phyloP scores from a whole-genome alignment of 2,888 invertebrate genomes.

The Agriopis marginaria region DNA sequence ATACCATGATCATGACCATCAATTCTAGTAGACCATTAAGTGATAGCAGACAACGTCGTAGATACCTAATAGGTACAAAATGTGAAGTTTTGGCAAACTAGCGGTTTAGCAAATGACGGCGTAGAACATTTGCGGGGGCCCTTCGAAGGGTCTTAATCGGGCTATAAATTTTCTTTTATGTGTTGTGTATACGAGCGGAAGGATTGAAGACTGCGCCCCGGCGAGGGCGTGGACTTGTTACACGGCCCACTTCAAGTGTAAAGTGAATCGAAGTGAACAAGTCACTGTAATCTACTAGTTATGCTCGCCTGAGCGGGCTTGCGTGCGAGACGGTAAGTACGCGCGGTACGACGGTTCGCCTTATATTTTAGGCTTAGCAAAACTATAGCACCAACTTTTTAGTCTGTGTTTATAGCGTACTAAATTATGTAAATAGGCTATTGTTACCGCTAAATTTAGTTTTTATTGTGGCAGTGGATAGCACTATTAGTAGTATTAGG shows the following conservation, averaged over 20 bases:
- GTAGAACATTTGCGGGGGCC: constrained; percentile 71
- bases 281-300: constrained; percentile 32
- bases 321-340: constrained; percentile 8
- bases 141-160: constrained; percentile 75
- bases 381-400: constrained; percentile 8
- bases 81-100: constrained; percentile 64
- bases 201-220: constrained; percentile 50
- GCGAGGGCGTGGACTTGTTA: constrained; percentile 41
- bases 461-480: not conserved
- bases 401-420: constrained; percentile 4
- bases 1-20: constrained; percentile 15
- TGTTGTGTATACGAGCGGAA: constrained; percentile 61
- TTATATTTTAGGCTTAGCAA: constrained; percentile 7
- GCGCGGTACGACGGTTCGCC: not conserved
- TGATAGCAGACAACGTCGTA: constrained; percentile 41
- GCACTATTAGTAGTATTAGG: too few relatives aligned
- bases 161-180: constrained; percentile 77
- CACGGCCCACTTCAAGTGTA: constrained; percentile 32
- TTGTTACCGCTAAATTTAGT: constrained; percentile 2
- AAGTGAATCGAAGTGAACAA: constrained; percentile 33
- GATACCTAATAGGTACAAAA: constrained; percentile 48
- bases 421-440: constrained; percentile 6
- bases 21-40: constrained; percentile 34
- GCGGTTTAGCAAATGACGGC: constrained; percentile 71
- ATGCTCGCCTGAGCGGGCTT: constrained; percentile 15